Base-by-base conservation (phyloP, 1,140 invertebrate genomes). In the Drosophila willistoni region DNA sequence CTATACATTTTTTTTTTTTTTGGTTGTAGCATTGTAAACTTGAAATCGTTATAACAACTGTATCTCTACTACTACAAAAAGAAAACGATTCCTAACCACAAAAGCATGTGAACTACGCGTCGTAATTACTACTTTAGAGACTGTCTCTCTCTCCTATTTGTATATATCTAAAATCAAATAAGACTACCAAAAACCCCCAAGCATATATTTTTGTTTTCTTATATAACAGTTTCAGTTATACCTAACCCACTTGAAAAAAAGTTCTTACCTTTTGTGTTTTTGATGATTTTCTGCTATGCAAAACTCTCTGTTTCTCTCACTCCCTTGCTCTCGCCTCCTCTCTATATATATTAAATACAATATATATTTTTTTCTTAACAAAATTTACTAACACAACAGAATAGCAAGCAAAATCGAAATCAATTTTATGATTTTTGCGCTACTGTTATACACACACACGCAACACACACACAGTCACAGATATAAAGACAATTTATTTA, bases 101-200 rank as follows among this genome's bases (percentile, higher is more conserved):
- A 80, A 78, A 86, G 82, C 82, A 86, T 86, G 82, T 86, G 64
- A 75, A 77, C 67, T 36, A 68, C 76, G 61, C 51, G 75, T 79
- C 74, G 64, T 77, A 75, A 10, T 7, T 47, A 47, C 44, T 22
- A 51, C 44, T 51, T 22, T 51, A 51, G 44, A 51, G 44, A 10
- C 10, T 36, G 7, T 36, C 34, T 29, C 29, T 29, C 29, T 29
- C 17, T 51, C 44, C 44, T 51, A 22, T 51, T 51, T 51, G 44
- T 51, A 51, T 22, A 51, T 51, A 51, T 39, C 3, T 39, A 39
- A 39, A 51, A 51, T 2, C 10, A 17, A 59, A 36, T 19, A 13
- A 67, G 61, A 65, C 70, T 54, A 66, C 25, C 14, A 56, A 22
- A 60, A 72, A 29, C 36, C 13, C 68, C 13, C 68, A 71, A 71